A percentile compares a stretch with the other conserved stretches of the same genome.
Conservation (phyloP, 2,113 vertebrate species). For the Tichodroma muraria region DNA sequence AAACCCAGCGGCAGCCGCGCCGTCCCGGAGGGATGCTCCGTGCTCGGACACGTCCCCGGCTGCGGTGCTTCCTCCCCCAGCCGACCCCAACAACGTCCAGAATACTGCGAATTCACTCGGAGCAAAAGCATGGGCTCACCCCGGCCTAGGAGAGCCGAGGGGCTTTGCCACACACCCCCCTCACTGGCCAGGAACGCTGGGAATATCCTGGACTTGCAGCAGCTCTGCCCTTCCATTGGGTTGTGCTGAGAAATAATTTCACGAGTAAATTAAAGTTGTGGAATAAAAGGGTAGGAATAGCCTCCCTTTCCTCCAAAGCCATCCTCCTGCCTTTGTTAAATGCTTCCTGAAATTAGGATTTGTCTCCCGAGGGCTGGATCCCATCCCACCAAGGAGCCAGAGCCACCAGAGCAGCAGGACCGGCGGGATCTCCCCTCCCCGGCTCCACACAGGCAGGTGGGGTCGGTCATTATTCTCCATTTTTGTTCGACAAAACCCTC, state of each 20-base stretch:
- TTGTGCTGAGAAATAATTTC: not conserved
- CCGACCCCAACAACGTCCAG: not conserved
- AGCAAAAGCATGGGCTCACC: rapidly evolving
- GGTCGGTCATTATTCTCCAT: not conserved
- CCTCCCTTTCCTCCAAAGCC: not conserved
- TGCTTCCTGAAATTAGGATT: not conserved
- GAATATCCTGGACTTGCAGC: not conserved
- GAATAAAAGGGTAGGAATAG: not conserved
- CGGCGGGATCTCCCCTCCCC: rapidly evolving
- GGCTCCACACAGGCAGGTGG: not conserved
- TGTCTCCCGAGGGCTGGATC: not conserved
- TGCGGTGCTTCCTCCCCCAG: rapidly evolving
- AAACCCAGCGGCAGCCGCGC: not conserved
- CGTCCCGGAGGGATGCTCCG: not conserved
- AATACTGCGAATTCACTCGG: rapidly evolving
- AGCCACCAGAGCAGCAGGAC: not conserved
- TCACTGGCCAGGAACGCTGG: rapidly evolving
- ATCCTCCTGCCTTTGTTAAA: not conserved
- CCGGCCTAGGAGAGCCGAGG: rapidly evolving
- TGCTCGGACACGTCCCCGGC: rapidly evolving
- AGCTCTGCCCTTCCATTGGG: not conserved
- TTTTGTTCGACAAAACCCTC: not conserved
- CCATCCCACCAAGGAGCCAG: not conserved
- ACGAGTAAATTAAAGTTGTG: not conserved
- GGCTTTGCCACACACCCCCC: rapidly evolving